Percentiles rank a stretch among this genome's conserved stretches.
These are phyloP conservation scores for human DNA, from an alignment of 2,113 vertebrate genomes.

Conservation along the genomic window DNA sequence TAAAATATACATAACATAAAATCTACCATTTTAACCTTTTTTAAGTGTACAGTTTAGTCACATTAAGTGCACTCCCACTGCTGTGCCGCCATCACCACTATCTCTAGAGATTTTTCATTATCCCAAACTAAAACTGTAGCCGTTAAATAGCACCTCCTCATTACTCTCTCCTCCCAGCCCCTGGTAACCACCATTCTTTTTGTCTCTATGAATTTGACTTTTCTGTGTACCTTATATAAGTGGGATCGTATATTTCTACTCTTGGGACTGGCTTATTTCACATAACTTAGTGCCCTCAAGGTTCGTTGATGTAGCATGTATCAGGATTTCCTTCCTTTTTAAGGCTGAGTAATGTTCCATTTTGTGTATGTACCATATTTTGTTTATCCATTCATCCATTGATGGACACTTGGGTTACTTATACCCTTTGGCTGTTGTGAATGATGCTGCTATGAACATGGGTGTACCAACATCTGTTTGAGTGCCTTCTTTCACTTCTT, in stretches of 20 bases:
- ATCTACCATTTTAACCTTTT: background rate
- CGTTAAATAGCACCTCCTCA: background rate
- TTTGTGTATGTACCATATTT: background rate
- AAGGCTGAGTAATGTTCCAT: background rate
- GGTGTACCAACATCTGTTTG: background rate
- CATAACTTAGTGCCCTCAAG: background rate
- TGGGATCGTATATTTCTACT: background rate
- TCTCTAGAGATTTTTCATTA: background rate
- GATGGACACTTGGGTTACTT: background rate
- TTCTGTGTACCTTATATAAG: background rate
- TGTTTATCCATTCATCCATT: background rate
- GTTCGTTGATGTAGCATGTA: no score
- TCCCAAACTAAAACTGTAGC: background rate
- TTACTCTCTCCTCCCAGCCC: background rate
- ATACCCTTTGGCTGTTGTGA: background rate
- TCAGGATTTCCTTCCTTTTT: background rate
- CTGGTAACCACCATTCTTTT: background rate
- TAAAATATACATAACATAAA: background rate
- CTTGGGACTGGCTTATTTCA: background rate
- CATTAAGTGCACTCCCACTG: background rate
- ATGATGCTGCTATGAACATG: background rate
- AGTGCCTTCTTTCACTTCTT: background rate
- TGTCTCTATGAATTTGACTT: background rate
- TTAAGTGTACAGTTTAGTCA: background rate
- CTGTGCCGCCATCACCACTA: background rate